Evolutionary conservation across 2,888 invertebrate genomes (phyloP), one percentile per base, ranked within the genome.

Genomic region (Seira musarum): DNA sequence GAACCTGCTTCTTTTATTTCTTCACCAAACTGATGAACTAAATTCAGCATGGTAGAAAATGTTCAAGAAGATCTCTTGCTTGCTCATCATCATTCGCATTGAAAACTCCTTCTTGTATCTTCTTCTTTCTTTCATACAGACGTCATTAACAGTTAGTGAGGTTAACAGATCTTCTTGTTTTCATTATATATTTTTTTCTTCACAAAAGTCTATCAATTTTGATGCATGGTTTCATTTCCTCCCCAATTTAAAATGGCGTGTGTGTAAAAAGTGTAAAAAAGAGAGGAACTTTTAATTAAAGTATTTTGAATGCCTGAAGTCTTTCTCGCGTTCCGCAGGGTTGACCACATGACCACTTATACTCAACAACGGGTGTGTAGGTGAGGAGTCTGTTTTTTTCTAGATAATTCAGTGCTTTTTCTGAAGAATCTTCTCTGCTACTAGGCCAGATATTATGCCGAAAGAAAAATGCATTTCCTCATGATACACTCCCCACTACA

Each of bases 241-340:
- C 60, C 64, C 68, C 6, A 57, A 70, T 57, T 69, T 78, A 65
- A 68, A 70, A 61, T 72, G 21, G 64, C n/a, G n/a, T 68, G 63
- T 71, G 64, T 70, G 40, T 53, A 19, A 68, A 49, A 68, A 65
- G 67, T 74, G 65, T 74, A 69, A 64, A 79, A n/a, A 77, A 73
- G 65, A 24, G 30, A 57, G 61, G 57, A 72, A 68, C 30, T 76
- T 64, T 78, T 40, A 25, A 63, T 78, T 40, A 25, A 63, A 71
- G 80, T 40, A 71, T 75, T 70, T 75, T 75, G 80, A 80, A 75
- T 75, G 75, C 75, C 75, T 19, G 15, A 2, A 21, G 75, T 69
- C 70, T 63, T 65, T 63, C 63, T 67, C 15, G 30, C 80, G 80
- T 80, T 80, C 80, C 75, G 80, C 80, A 75, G 75, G 53, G 69